Conservation (phyloP, 2,797 vertebrate genomes). For the Urosaurus nigricauda region DNA sequence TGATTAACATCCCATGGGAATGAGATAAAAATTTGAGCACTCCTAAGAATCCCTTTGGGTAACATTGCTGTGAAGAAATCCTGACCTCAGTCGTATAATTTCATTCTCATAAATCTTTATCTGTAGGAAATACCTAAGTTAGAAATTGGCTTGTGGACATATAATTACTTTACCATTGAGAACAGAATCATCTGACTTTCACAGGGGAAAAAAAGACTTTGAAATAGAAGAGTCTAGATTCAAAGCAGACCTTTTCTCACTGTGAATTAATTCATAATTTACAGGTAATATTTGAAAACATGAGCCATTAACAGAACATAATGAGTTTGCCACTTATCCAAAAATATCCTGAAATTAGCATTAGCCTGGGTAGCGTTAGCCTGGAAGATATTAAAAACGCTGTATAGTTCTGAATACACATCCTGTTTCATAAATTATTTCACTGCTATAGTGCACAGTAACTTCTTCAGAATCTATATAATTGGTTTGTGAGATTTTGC, state of each 20-base stretch:
- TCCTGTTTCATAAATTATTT: constrained; percentile 15
- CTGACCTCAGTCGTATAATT: constrained; percentile 66
- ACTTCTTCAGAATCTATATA: background rate
- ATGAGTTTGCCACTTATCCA: background rate
- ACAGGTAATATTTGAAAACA: rapidly evolving
- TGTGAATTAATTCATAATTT: constrained; percentile 11
- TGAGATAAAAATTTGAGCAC: constrained; percentile 64
- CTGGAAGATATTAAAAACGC: background rate
- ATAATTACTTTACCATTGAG: constrained; percentile 62
- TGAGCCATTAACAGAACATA: rapidly evolving
- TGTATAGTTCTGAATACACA: constrained; percentile 15
- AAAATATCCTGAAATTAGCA: rapidly evolving
- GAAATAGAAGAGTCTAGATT: background rate
- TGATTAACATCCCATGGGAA: constrained; percentile 66
- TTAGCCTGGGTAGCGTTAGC: rapidly evolving
- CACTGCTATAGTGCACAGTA: background rate
- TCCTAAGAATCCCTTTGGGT: constrained; percentile 70
- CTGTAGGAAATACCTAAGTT: constrained; percentile 63
- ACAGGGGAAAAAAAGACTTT: background rate
- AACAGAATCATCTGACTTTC: constrained; percentile 24
- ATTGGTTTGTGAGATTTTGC: background rate
- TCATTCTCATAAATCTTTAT: constrained; percentile 65
- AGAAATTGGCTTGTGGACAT: constrained; percentile 47
- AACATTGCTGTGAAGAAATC: constrained; percentile 65
- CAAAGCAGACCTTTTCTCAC: background rate